Base-by-base conservation (phyloP, 1,140 invertebrate species). In the Drosophila neocordata region DNA sequence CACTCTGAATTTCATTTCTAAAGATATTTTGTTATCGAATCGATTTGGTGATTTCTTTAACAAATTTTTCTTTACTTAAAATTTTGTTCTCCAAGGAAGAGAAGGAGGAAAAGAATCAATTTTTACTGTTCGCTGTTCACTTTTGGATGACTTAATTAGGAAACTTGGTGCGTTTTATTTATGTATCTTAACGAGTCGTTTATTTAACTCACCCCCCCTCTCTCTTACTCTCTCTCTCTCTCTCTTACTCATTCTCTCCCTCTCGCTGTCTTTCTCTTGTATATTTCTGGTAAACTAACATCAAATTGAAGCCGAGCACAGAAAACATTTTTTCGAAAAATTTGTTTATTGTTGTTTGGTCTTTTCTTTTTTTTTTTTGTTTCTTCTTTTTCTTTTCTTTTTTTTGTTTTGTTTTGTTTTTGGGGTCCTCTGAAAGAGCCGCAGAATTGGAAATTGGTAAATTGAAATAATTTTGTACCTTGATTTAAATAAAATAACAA, bases 111-210 rank as follows among this genome's bases (percentile, higher is more conserved):
- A 7, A 34, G 57, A 63, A 59, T 64, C 69, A 72, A 60, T 67
- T 64, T 68, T 53, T 15, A 44, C 41, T 22, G 22, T 3, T 59
- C 34, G 24, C 20, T 22, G 22, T 3, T 59, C 34, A 37, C 20
- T 64, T 51, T 61, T 56, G 62, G 73, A 78, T 82, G 77, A 85
- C 81, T 85, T 85, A 85, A 85, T 85, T 85, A 85, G 81, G 79
- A 77, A 87, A 85, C 73, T 83, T 87, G 73, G 67, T 77, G 81
- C 82, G 38, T 87, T 81, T 85, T 85, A 85, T 85, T 85, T 85
- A 85, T 85, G 81, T 81, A 78, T 85, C 82, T 85, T 81, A 85
- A 87, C 81, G 82, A 85, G 77, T 85, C 81, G 81, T 85, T 85
- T 87, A 81, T 85, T 85, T 74, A 84, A 74, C 80, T 67, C 80